Conservation (phyloP, 2,797 vertebrate species). For the Lepus townsendii region DNA sequence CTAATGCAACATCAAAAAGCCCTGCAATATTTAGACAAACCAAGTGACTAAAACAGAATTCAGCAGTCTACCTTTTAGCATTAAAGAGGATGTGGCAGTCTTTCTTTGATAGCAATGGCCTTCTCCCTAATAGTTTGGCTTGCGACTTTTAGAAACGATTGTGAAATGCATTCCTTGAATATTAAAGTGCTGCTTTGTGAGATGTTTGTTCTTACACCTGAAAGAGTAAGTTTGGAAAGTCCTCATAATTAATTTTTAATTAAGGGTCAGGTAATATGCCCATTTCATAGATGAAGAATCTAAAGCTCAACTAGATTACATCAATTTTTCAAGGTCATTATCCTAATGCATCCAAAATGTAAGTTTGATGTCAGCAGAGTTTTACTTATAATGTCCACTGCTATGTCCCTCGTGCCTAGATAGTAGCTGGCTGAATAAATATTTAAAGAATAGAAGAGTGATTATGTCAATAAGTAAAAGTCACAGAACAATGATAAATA, state of each 20-base stretch:
- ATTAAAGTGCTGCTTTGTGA: background rate
- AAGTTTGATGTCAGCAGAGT: background rate
- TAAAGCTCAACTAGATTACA: background rate
- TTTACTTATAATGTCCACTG: background rate
- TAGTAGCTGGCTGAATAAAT: background rate
- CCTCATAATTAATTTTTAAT: background rate
- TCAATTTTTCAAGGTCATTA: background rate
- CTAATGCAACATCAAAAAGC: background rate
- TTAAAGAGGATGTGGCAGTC: background rate
- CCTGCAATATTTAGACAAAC: slow-evolving; percentile 19
- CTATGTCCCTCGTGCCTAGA: background rate
- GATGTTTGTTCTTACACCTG: background rate
- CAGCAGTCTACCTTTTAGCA: background rate
- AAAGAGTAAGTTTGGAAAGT: background rate
- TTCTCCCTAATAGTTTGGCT: background rate
- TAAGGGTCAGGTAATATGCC: background rate
- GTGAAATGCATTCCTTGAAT: background rate
- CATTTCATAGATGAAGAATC: background rate
- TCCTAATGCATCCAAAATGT: background rate
- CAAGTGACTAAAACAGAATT: background rate
- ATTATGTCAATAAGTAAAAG: background rate
- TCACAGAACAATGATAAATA: background rate
- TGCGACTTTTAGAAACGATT: slow-evolving; percentile 1
- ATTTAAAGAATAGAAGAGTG: background rate
- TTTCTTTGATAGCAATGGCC: background rate